Conservation (phyloP, 2,797 vertebrate species). For the Oceanodroma leucorhoa region DNA sequence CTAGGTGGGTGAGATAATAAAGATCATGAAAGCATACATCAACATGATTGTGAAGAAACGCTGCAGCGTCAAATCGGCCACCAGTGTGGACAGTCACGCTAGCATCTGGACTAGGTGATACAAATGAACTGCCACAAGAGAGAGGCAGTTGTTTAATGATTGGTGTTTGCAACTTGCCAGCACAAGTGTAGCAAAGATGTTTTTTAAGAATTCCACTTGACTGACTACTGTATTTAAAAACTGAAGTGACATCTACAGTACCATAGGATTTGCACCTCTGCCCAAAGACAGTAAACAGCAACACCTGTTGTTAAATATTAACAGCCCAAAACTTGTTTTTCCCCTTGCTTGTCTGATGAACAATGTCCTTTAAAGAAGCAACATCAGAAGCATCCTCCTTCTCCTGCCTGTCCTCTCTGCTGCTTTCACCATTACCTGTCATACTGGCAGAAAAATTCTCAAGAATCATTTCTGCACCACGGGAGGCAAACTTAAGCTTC, state of each 20-base stretch:
- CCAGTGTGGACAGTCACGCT: conserved; percentile 79
- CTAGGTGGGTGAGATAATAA: conserved; percentile 92
- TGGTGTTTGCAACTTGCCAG: conserved; percentile 54
- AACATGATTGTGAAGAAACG: conserved; percentile 96
- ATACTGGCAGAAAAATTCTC: neutral
- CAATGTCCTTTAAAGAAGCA: conserved; percentile 22
- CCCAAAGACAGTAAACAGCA: conserved; percentile 41
- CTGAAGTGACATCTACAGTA: conserved; percentile 17
- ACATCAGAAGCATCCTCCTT: conserved; percentile 3
- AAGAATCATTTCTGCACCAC: neutral
- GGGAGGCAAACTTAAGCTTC: conserved; percentile 16
- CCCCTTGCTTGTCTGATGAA: conserved; percentile 19
- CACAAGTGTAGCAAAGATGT: conserved; percentile 64
- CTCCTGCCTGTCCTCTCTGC: neutral
- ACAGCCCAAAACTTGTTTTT: neutral
- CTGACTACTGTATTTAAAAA: conserved; percentile 39
- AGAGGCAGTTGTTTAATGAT: neutral
- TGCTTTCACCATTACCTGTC: conserved; percentile 3
- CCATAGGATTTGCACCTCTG: conserved; percentile 38
- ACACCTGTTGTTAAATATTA: conserved; percentile 16
- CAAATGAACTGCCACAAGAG: neutral
- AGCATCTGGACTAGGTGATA: conserved; percentile 88
- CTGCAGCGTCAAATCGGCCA: conserved; percentile 88
- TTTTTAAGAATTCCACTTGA: conserved; percentile 37
- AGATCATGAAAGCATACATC: conserved; percentile 96